Evolutionary conservation across 1,140 invertebrate genomes (phyloP), one percentile per base, ranked within the genome.

Genomic region (Plutomurus gul): DNA sequence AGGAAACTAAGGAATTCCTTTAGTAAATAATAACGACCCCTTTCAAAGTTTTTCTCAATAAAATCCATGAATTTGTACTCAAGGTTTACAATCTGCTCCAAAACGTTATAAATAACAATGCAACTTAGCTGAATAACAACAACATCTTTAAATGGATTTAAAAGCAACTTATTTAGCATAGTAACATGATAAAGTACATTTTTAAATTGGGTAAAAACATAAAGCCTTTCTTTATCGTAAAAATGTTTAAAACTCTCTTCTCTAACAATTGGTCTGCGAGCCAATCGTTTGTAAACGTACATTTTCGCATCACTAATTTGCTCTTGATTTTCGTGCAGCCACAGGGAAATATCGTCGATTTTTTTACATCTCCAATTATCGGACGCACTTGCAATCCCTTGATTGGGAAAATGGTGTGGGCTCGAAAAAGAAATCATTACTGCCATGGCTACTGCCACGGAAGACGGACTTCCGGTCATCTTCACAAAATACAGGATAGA

Each of bases 91-190:
- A 60, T 30, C 33, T 60, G 22, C 0, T 10, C 25, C 1, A 33
- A 16, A 1, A 3, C 0, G 33, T 60, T 60, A 16, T 60, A 60
- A 4, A 60, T 60, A 0, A 60, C 0, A 30, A 30, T 6, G 27
- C 51, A 60, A 13, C 33, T 27, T 1, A 60, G 13, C 13, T 22
- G 11, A 3, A 20, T 43, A 2, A 46, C n/a, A 40, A 10, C 30
- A 10, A 43, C n/a, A 8, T 27, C 0, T 20, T 73, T 73, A n/a
- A 77, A 77, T 4, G 75, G 56, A 22, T 80, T 74, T 37, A 40
- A 60, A 1, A 80, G 75, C 3, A 80, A 11, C 11, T 39, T 39
- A 33, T 80, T 80, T n/a, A 80, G 13, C 65, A 70, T 56, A 16
- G 33, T 70, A n/a, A 18, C 43, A 33, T 80, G 79, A 40, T 18